phyloP scores from a whole-genome alignment of 2,888 invertebrate genomes.

The Osmoderma eremita region DNA sequence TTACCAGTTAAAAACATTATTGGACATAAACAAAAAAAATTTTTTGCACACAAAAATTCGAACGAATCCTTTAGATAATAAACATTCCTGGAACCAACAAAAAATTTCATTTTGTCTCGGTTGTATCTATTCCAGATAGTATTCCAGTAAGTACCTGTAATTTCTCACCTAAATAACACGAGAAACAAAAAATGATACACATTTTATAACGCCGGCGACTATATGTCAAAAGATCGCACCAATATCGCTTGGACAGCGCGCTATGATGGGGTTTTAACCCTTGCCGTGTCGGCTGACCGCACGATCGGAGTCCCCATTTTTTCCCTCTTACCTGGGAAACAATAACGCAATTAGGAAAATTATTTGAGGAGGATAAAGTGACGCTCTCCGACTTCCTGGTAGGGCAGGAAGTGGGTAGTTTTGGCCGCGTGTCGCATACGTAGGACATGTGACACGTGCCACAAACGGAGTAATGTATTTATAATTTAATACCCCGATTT shows the following conservation, averaged over 20 bases:
- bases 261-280: conserved; percentile 31
- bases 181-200: neutral
- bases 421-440: conserved; percentile 56
- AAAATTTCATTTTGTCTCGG: no score
- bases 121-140: no score
- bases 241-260: conserved; percentile 12
- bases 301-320: conserved; percentile 1
- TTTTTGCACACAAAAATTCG: no score
- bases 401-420: conserved; percentile 58
- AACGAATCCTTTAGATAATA: no score
- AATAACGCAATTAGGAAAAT: conserved; percentile 59
- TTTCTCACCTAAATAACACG: no score
- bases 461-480: conserved; percentile 46
- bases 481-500: conserved; percentile 44
- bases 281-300: conserved; percentile 38
- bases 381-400: conserved; percentile 56
- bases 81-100: no score
- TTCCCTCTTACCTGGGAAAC: conserved; percentile 52
- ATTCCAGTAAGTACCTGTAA: no score
- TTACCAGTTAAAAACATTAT: no score
- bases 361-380: conserved; percentile 59
- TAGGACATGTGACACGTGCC: conserved; percentile 56
- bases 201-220: neutral
- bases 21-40: no score
- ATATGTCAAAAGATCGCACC: conserved; percentile 9